Base-by-base conservation (phyloP, 2,113 vertebrate genomes). In the Leptobrachium ailaonicum region DNA sequence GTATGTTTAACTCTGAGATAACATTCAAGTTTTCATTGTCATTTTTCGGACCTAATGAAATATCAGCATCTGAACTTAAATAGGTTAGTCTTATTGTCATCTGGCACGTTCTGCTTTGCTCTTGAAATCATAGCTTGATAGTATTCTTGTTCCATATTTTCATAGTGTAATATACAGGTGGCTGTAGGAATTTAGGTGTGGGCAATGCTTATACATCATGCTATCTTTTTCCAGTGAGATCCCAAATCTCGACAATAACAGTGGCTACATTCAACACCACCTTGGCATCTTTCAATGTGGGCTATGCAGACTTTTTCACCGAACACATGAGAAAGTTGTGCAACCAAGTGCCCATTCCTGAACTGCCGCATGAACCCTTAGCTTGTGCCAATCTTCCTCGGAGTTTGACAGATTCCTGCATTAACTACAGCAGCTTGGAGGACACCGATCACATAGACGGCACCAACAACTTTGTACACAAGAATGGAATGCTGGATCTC, bases 201-300 rank as follows among this genome's bases (percentile, higher is more conserved):
- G 1, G 12, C 12, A 67, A 63, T 63, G 60, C 60, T 6, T 14
- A 41, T 66, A 32, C 63, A 72, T 3, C 45, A 68, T 2, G 43
- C 12, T 62, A 7, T 68, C 43, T 73, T 11, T 83, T 71, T 58
- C 40, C 83, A 99, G 98, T 99, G 44, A 93, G 96, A 13, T 99
- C 98, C 20, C 98, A 99, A 92, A 99, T 99, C 85, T 99, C 98
- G 82, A 99, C 98, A 41, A 99, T 99, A 86, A 99, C 97, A 1
- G 97, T 99, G 89, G 98, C 98, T 0, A 98, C 98, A 1, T 99
- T 99, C 92, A 99, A 99, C 88, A 99, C 98, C 10, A 99, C 98
- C 0, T 83, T 99, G 86, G 98, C 98, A 0, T 99, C 98, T 0
- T 99, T 99, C 87, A 99, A 99, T 0, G 98, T 99, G 64, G 98